Base-by-base conservation (phyloP, 2,797 vertebrate species). In the Lepus townsendii region DNA sequence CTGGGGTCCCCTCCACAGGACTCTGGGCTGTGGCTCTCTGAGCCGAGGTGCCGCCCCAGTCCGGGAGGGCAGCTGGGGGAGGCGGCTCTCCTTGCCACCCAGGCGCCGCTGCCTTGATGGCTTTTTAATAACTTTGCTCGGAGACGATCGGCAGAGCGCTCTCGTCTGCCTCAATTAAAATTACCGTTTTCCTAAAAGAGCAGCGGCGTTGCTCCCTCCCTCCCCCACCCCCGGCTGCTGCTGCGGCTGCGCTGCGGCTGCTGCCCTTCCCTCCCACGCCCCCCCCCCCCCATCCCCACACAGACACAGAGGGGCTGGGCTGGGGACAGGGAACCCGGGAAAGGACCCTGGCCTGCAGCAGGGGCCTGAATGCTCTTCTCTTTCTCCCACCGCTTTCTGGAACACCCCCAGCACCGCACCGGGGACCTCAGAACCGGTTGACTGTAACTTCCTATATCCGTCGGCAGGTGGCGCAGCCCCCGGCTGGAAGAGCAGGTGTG, bases 91-190 rank as follows among this genome's bases (percentile, higher is more conserved):
- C 91, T 93, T 32, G 83, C 69, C 38, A 30, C 94, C 71, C 88
- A 83, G 90, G 52, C 47, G 97, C 77, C 47, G 87, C 97, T 3
- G 27, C 87, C 93, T 87, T 90, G 98, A 98, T 88, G 16, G 97
- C 96, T 98, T 97, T 98, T 98, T 98, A 98, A 98, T 98, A 98
- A 96, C 97, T 97, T 96, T 57, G 95, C 97, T 97, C 73, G 26
- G 30, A 98, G 96, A 96, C 97, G 97, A 97, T 97, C 97, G 97
- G 85, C 94, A 93, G 95, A 77, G 96, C 26, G 63, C 96, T 97
- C 83, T 94, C 87, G 42, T 97, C 96, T 97, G 96, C 96, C 97
- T 98, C 97, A 98, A 98, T 98, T 98, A 98, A 97, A 98, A 96
- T 97, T 72, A 97, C 95, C 82, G 78, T 97, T 97, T 98, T 97